Conservation (phyloP, 2,113 vertebrate species). For the Oncorhynchus nerka region DNA sequence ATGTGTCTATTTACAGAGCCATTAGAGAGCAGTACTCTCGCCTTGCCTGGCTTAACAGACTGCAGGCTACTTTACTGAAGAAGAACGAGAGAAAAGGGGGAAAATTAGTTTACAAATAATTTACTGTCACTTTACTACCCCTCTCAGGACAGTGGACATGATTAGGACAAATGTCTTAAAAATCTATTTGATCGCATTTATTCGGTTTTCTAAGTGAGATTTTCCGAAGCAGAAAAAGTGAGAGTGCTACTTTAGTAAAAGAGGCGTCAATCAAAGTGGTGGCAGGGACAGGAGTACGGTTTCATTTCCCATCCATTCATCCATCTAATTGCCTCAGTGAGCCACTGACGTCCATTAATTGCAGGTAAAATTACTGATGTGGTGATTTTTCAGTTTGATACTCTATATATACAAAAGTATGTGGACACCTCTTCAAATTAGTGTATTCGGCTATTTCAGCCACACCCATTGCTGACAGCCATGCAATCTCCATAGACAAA, state of each 20-base stretch:
- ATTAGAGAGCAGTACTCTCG: conserved; percentile 26
- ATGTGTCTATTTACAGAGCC: conserved; percentile 25
- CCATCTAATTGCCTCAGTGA: neutral
- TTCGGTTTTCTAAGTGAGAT: neutral
- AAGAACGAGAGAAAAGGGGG: neutral
- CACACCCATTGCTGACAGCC: too few species aligned
- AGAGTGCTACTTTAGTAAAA: neutral
- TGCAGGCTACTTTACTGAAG: conserved; percentile 18
- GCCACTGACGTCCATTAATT: neutral
- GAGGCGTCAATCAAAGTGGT: neutral
- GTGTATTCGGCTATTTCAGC: too few species aligned
- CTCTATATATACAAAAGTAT: too few species aligned
- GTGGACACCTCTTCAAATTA: too few species aligned
- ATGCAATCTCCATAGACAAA: too few species aligned
- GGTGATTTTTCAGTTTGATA: neutral
- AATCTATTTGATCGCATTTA: conserved; percentile 4
- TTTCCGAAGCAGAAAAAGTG: neutral
- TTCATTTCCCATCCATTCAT: neutral
- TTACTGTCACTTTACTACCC: conserved; percentile 20
- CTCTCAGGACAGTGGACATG: neutral
- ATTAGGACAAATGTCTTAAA: neutral
- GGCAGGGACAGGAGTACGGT: neutral
- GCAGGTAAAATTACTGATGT: neutral
- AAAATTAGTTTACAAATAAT: conserved; percentile 37
- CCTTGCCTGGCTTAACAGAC: neutral